Evolutionary conservation across 2,113 vertebrate species (phyloP).

Genomic region (Epinephelus fuscoguttatus): DNA sequence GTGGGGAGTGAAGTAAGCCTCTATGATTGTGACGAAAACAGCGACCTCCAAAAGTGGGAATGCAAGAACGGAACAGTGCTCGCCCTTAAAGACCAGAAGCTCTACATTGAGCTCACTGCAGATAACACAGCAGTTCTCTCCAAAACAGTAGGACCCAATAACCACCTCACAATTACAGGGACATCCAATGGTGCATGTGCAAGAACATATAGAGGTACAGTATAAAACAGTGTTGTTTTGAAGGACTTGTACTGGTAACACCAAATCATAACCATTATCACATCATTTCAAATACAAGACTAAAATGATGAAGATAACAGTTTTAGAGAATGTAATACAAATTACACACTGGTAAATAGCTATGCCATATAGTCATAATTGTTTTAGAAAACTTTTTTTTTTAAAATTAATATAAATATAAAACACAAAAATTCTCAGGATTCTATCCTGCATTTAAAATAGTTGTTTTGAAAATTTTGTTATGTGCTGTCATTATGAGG

Average conservation of each 20-base stretch:
- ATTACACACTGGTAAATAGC: background rate
- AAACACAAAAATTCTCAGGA: no score
- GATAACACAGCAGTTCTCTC: conserved; percentile 85
- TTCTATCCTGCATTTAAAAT: no score
- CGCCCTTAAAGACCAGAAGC: conserved; percentile 84
- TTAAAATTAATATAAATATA: no score
- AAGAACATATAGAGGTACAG: conserved; percentile 89
- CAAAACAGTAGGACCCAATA: conserved; percentile 85
- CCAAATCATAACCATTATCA: no score
- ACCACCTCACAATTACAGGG: conserved; percentile 88
- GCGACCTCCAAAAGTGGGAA: conserved; percentile 90
- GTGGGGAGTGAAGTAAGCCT: conserved; percentile 85
- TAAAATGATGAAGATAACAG: background rate
- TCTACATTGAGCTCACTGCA: conserved; percentile 88
- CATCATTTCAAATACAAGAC: no score
- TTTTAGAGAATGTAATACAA: background rate
- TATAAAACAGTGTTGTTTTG: no score
- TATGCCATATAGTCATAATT: no score
- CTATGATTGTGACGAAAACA: conserved; percentile 87
- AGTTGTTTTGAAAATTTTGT: no score
- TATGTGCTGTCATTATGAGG: no score
- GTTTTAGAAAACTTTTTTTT: no score
- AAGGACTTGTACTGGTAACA: no score
- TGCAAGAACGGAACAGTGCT: conserved; percentile 89
- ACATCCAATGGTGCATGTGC: conserved; percentile 88